A percentile compares a stretch with the other conserved stretches of the same genome.
Evolutionary conservation across 2,888 invertebrate genomes (phyloP).

Genomic region (Phragmatobia fuliginosa): DNA sequence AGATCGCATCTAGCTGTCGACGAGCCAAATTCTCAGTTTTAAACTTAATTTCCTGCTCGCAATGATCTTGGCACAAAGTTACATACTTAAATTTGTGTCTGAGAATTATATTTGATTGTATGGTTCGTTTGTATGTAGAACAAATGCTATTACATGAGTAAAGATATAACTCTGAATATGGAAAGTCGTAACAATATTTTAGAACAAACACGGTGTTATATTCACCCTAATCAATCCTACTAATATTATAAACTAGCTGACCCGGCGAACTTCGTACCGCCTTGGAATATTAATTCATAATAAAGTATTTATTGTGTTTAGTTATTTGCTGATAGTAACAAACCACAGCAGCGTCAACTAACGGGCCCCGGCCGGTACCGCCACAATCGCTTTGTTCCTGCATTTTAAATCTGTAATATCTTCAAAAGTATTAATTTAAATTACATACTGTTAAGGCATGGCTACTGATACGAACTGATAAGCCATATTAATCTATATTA

Average conservation of each 20-base stretch:
- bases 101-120: background rate
- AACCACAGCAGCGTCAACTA: too few species aligned
- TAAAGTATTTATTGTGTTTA: too few species aligned
- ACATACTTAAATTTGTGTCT: slow-evolving; percentile 12
- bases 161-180: background rate
- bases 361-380: too few species aligned
- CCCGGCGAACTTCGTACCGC: background rate
- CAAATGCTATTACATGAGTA: background rate
- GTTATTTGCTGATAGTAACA: too few species aligned
- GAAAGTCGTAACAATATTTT: background rate
- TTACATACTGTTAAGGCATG: too few species aligned
- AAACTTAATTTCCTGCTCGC: slow-evolving; percentile 54
- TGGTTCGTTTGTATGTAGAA: background rate
- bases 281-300: too few species aligned
- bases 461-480: too few species aligned
- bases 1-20: slow-evolving; percentile 20
- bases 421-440: too few species aligned
- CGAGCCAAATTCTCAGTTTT: slow-evolving; percentile 48
- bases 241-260: too few species aligned
- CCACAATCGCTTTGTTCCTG: too few species aligned
- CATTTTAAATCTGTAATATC: too few species aligned
- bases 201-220: background rate
- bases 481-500: too few species aligned
- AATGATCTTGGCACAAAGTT: slow-evolving; percentile 50
- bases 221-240: background rate